Conservation (phyloP, 2,797 vertebrate species). For the Stomatorhinus walkeri region DNA sequence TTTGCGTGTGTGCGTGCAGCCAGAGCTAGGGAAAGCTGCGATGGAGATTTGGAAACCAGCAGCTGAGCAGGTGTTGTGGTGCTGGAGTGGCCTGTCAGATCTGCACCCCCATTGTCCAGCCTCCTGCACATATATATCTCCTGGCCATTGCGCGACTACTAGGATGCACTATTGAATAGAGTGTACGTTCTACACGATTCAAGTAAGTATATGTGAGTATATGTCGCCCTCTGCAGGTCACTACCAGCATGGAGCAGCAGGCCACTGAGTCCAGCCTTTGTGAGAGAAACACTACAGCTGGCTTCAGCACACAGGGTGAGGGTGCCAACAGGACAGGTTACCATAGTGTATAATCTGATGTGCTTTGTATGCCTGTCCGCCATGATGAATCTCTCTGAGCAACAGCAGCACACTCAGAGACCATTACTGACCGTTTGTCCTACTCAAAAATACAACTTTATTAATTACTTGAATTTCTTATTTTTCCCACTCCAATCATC, state of each 20-base stretch:
- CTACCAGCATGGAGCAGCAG: constrained; percentile 62
- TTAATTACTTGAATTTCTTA: background rate
- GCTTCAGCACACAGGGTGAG: constrained; percentile 81
- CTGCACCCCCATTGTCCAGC: background rate
- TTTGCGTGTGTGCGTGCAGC: background rate
- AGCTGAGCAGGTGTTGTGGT: background rate
- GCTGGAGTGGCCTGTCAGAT: background rate
- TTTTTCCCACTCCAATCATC: background rate
- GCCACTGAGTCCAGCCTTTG: constrained; percentile 65
- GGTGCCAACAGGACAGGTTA: background rate
- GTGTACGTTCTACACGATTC: constrained; percentile 14
- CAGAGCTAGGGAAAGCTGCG: background rate
- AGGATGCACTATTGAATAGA: background rate
- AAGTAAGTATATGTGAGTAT: constrained; percentile 8
- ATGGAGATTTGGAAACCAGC: background rate
- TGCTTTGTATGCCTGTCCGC: background rate
- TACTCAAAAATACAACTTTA: background rate
- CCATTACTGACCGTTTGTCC: background rate
- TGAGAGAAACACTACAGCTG: constrained; percentile 65
- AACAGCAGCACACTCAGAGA: background rate
- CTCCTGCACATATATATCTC: background rate
- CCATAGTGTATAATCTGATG: background rate
- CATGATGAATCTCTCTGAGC: background rate
- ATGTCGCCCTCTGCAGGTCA: constrained; percentile 45
- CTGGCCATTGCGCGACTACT: background rate